Conservation (phyloP, 2,888 invertebrate genomes). For the Tyria jacobaeae region DNA sequence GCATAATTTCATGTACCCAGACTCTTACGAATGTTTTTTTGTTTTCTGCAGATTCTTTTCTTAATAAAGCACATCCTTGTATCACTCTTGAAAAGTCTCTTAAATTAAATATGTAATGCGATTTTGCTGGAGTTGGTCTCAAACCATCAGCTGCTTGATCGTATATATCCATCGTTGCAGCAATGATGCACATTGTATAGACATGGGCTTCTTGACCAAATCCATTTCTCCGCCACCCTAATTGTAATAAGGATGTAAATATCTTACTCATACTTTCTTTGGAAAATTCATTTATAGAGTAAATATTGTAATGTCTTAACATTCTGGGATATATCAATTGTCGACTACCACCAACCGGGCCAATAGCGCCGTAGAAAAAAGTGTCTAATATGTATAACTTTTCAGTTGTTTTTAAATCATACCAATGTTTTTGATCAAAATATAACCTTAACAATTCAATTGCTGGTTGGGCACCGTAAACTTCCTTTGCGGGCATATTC, state of each 20-base stretch:
- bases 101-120: conserved; percentile 94
- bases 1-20: conserved; percentile 94
- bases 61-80: conserved; percentile 93
- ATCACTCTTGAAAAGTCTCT: conserved; percentile 94
- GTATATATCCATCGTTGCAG: conserved; percentile 94
- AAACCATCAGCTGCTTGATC: conserved; percentile 89
- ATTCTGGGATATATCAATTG: conserved; percentile 95
- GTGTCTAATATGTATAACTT: conserved; percentile 92
- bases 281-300: conserved; percentile 94
- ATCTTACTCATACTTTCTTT: conserved; percentile 96
- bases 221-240: conserved; percentile 92
- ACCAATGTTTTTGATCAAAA: conserved; percentile 95
- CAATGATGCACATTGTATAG: conserved; percentile 90
- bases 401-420: conserved; percentile 93
- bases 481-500: conserved; percentile 94
- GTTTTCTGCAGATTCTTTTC: conserved; percentile 92
- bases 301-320: conserved; percentile 94
- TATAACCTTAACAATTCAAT: conserved; percentile 93
- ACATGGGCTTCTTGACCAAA: conserved; percentile 92
- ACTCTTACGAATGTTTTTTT: conserved; percentile 91
- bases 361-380: conserved; percentile 94
- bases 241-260: conserved; percentile 92
- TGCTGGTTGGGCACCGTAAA: conserved; percentile 94
- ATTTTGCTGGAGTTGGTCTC: conserved; percentile 93
- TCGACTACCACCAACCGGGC: conserved; percentile 96